phyloP scores from a whole-genome alignment of 2,888 invertebrate species.

The Athetis lepigone region DNA sequence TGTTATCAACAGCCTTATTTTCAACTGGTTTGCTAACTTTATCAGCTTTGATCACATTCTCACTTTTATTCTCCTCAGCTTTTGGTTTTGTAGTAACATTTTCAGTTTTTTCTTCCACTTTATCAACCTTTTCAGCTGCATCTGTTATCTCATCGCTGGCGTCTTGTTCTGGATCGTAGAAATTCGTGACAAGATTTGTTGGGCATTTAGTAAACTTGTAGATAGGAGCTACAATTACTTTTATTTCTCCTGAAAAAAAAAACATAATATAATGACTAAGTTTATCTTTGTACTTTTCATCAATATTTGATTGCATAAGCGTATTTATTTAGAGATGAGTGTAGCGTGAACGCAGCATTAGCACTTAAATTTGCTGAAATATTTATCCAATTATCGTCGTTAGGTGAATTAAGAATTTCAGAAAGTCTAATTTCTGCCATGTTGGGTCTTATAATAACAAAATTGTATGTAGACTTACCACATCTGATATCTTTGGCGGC shows the following conservation, averaged over 20 bases:
- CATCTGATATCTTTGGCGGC: conserved; percentile 64
- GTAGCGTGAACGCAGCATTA: neutral
- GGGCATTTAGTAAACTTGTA: conserved; percentile 79
- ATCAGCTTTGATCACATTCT: too few relatives aligned
- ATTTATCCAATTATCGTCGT: too few relatives aligned
- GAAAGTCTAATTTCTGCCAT: too few relatives aligned
- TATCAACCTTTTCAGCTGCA: conserved; percentile 19
- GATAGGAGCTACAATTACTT: conserved; percentile 72
- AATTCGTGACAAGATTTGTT: conserved; percentile 71
- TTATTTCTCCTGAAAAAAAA: conserved; percentile 75
- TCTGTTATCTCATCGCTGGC: conserved; percentile 25
- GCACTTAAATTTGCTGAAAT: too few relatives aligned
- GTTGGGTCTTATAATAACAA: conserved; percentile 8
- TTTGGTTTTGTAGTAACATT: conserved; percentile 1
- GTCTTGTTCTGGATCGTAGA: conserved; percentile 52
- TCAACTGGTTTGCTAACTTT: conserved; percentile 18
- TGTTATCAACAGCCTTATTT: conserved; percentile 13
- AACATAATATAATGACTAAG: conserved; percentile 3
- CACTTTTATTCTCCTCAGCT: neutral
- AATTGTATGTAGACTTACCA: conserved; percentile 66
- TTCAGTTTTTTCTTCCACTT: conserved; percentile 18
- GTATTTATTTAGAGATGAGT: neutral
- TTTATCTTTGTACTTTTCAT: neutral
- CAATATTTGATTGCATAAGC: too few relatives aligned
- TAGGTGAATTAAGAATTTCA: too few relatives aligned